Percentiles rank a stretch among this genome's conserved stretches.
These are phyloP conservation scores for Tetragnatha versicolor DNA, from an alignment of 1,140 invertebrate genomes.

Conservation along the genomic window DNA sequence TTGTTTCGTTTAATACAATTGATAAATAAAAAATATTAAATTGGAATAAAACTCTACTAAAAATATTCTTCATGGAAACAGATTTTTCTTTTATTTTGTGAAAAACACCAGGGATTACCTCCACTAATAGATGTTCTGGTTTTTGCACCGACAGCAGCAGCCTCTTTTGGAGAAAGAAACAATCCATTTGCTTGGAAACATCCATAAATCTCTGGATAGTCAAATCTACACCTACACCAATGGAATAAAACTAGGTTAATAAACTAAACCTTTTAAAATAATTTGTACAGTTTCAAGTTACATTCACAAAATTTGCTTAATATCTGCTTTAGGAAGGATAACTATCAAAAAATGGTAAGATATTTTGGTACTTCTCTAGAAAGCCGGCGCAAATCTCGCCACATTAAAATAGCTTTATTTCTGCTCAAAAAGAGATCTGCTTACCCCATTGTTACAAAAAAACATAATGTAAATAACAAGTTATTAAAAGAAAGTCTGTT, in stretches of 20 bases:
- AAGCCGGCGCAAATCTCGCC: too few species aligned
- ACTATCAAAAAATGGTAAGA: not conserved
- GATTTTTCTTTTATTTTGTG: not conserved
- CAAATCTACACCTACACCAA: slow-evolving; percentile 77
- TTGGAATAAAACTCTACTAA: too few species aligned
- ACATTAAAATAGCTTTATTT: too few species aligned
- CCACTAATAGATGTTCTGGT: slow-evolving; percentile 88
- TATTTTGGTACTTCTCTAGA: too few species aligned
- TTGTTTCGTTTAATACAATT: too few species aligned
- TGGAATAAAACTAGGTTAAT: not conserved
- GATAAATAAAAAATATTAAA: too few species aligned
- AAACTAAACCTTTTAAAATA: not conserved
- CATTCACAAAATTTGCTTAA: not conserved
- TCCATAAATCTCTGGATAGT: slow-evolving; percentile 84
- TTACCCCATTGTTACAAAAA: too few species aligned
- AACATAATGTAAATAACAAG: too few species aligned
- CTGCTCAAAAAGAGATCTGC: too few species aligned
- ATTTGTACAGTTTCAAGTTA: not conserved
- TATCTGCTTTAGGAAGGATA: not conserved
- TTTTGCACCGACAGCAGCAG: slow-evolving; percentile 88
- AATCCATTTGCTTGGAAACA: slow-evolving; percentile 89
- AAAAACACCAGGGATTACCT: slow-evolving; percentile 66
- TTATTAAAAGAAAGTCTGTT: too few species aligned
- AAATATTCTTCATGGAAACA: not conserved
- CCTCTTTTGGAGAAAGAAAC: slow-evolving; percentile 91